Evolutionary conservation across 2,113 vertebrate species (phyloP), one percentile per base, ranked within the genome.

Genomic region (Gymnogyps californianus): DNA sequence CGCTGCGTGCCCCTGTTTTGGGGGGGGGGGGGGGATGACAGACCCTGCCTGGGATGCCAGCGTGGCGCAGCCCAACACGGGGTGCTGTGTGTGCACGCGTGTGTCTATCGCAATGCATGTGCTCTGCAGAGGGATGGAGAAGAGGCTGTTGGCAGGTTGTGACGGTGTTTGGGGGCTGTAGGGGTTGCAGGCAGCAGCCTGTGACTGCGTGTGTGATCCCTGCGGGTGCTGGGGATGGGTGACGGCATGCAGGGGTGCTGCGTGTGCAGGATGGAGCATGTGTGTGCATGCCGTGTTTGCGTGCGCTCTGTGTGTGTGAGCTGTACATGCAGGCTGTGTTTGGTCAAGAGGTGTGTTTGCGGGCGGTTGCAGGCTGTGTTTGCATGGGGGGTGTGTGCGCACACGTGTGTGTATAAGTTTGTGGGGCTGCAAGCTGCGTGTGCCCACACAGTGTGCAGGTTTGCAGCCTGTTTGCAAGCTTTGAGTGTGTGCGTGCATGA

Each of bases 61-160:
- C 0, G 3, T 1, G 25, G 69, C 1, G 0, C 81, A 66, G 78
- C 42, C 1, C 0, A 70, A 55, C 66, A 29, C 0, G 3, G 54
- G 84, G 34, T 46, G 71, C 80, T 24, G 11, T 2, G 29, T 21
- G 61, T 1, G 3, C 0, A 34, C 1, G 1, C 0, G 11, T 7
- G 70, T 46, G 44, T 44, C 36, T 89, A 26, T 16, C 0, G 26
- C 83, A 47, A 29, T 0, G 20, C 10, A 1, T 26, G 93, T 31
- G 69, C 81, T 79, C 57, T 84, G 87, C 89, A 54, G 96, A 49
- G 65, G 79, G 66, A 34, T 10, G 83, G 86, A 34, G 86, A 32
- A 86, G 62, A 59, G 54, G 79, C 89, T 90, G 82, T 3, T 52
- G 83, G 83, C 89, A 44, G 83, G 74, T 34, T 85, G 72, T n/a